A percentile compares a stretch with the other conserved stretches of the same genome.
phyloP scores from a whole-genome alignment of 2,113 vertebrate genomes.

The Hemichromis elongatus region DNA sequence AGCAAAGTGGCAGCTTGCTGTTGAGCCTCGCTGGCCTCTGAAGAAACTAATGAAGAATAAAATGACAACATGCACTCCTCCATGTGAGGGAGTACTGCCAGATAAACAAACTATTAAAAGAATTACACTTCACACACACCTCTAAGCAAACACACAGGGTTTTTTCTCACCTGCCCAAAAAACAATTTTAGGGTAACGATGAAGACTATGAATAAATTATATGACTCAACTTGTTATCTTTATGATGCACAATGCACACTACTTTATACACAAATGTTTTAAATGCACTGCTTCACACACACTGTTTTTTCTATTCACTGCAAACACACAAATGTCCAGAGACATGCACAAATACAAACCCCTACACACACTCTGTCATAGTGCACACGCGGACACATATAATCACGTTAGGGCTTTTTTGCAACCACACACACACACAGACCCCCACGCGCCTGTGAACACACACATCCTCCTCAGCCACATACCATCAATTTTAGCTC shows the following conservation, averaged over 20 bases:
- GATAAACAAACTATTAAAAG: constrained; percentile 14
- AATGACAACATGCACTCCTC: constrained; percentile 21
- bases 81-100: not conserved
- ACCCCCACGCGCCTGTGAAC: not conserved
- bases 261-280: not conserved
- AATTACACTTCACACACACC: not conserved
- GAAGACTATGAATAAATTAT: not conserved
- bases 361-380: not conserved
- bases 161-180: not conserved
- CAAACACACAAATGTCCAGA: not conserved
- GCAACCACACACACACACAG: not conserved
- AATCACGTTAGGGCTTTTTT: not conserved
- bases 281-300: not conserved
- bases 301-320: not conserved
- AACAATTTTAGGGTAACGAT: not conserved
- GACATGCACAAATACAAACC: not conserved
- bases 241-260: not conserved
- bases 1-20: not conserved
- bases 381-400: not conserved
- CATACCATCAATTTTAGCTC: not conserved
- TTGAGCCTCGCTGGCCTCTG: not conserved
- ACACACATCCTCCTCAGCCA: not conserved
- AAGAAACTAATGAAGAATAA: constrained; percentile 36
- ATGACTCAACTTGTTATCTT: constrained; percentile 6
- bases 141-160: not conserved